phyloP scores from a whole-genome alignment of 2,888 invertebrate genomes.

The Meta bourneti region DNA sequence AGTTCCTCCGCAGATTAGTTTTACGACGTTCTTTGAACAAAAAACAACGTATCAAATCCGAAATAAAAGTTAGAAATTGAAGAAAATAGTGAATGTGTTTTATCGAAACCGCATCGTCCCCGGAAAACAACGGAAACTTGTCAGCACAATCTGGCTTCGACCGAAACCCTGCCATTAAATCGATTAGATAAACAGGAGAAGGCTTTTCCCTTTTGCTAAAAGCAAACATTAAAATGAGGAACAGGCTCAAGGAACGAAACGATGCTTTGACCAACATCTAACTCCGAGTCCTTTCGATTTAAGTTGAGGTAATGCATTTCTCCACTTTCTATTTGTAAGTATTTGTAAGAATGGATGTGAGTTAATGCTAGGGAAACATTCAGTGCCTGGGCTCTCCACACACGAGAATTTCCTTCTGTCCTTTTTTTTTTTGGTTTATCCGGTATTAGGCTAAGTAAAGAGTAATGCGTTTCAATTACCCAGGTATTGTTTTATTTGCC shows the following conservation, averaged over 20 bases:
- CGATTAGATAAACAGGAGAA: constrained; percentile 53
- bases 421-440: not conserved
- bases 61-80: not conserved
- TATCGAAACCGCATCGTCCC: constrained; percentile 19
- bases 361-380: constrained; percentile 24
- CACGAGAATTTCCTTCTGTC: not conserved
- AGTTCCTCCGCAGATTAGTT: not conserved
- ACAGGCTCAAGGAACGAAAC: constrained; percentile 10
- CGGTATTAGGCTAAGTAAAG: not conserved
- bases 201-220: constrained; percentile 29
- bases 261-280: constrained; percentile 34
- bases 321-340: constrained; percentile 32
- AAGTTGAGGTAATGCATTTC: constrained; percentile 45
- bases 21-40: not conserved
- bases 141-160: constrained; percentile 58
- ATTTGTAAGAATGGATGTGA: constrained; percentile 30
- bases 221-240: constrained; percentile 69
- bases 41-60: not conserved
- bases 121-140: constrained; percentile 34
- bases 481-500: not conserved
- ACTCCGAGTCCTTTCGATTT: constrained; percentile 28
- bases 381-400: not conserved
- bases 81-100: not conserved
- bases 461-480: constrained; percentile 7
- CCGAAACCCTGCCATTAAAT: constrained; percentile 53